phyloP scores from a whole-genome alignment of 1,140 invertebrate genomes.

The Pogonognathellus flavescens region DNA sequence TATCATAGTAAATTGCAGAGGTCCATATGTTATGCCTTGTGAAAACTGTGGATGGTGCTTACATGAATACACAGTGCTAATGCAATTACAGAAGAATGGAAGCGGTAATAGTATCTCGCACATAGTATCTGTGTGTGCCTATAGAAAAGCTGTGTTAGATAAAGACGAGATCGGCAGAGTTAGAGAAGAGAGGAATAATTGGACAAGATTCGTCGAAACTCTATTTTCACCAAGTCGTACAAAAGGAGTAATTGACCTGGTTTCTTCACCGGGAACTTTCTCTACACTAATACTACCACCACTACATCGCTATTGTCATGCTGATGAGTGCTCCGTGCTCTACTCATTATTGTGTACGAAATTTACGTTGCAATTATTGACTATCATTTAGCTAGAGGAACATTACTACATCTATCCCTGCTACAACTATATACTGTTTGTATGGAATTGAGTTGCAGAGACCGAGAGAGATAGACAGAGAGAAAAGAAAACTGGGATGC shows the following conservation, averaged over 20 bases:
- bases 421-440: background rate
- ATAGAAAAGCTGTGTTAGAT: too few relatives aligned
- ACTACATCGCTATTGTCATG: background rate
- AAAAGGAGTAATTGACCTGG: constrained; percentile 52
- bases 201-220: constrained; percentile 37
- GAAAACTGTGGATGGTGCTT: too few relatives aligned
- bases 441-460: constrained; percentile 6
- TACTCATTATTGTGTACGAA: constrained; percentile 41
- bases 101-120: too few relatives aligned
- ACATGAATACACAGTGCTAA: too few relatives aligned
- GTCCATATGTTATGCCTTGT: too few relatives aligned
- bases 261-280: constrained; percentile 29
- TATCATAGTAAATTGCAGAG: too few relatives aligned
- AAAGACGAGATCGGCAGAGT: too few relatives aligned
- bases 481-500: background rate
- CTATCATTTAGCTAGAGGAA: constrained; percentile 43
- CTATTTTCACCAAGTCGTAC: constrained; percentile 30
- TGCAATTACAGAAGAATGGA: too few relatives aligned
- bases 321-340: background rate
- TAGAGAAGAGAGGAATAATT: constrained; percentile 1
- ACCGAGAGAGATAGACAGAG: background rate
- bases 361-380: constrained; percentile 50
- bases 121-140: too few relatives aligned
- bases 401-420: background rate
- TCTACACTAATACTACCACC: background rate